Base-by-base conservation (phyloP, 2,113 vertebrate species). In the Oxygymnocypris stewartii region DNA sequence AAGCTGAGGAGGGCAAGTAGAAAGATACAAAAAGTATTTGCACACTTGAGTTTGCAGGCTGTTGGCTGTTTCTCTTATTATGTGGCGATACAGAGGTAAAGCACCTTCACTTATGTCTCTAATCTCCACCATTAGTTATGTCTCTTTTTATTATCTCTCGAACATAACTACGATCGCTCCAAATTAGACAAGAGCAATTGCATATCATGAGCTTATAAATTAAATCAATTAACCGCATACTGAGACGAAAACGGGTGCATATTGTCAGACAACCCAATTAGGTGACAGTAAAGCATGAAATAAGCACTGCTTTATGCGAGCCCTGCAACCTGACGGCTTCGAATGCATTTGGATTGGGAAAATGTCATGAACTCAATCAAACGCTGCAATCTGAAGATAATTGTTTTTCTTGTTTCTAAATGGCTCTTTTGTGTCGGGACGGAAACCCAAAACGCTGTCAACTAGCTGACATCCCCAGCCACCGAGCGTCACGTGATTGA, bases 91-190 rank as follows among this genome's bases (percentile, higher is more conserved):
- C 61, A 67, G 61, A 82, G 54, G 79, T 67, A 82, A 65, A 82
- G 73, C 83, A 77, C 73, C 83, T 76, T 63, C 23, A 59, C 63
- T 63, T 63, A 42, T 59, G 18, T 76, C 20, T 76, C 40, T 88
- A 85, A 88, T 88, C 77, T 67, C 42, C 1, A 25, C 16, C 83
- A 85, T 88, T 88, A 88, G 54, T 31, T 88, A 49, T 76, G 87
- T 88, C 83, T 67, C 76, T 76, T 84, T 61, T 37, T 85, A 88
- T 88, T 85, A 88, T 75, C 49, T 57, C 44, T 54, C 6, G 35
- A 85, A 85, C 42, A 42, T 81, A 79, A 81, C 31, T 42, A 85
- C 77, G 73, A 88, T 88, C 67, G 57, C 42, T 25, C 57, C 65
- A 57, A 51, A 85, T 88, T 75, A 85, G 82, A 67, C 23, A 76